A percentile compares a stretch with the other conserved stretches of the same genome.
phyloP scores from a whole-genome alignment of 1,140 invertebrate species.

The Drosophila mauritiana region DNA sequence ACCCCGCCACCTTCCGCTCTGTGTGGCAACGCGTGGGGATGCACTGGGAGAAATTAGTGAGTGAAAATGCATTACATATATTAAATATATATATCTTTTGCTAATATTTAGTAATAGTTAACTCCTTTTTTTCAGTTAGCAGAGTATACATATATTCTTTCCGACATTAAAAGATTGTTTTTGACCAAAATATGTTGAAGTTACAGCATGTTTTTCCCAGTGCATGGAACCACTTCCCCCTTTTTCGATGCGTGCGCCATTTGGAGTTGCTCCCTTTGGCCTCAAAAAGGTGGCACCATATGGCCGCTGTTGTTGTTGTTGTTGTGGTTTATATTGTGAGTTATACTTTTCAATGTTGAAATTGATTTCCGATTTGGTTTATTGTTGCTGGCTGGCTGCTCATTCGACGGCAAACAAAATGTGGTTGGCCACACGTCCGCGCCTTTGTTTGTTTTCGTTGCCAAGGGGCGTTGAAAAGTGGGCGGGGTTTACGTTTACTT shows the following conservation, averaged over 20 bases:
- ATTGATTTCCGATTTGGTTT: slow-evolving; percentile 79
- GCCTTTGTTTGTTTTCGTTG: slow-evolving; percentile 54
- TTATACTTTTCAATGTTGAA: slow-evolving; percentile 75
- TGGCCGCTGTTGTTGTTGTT: slow-evolving; percentile 46
- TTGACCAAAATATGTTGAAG: no score
- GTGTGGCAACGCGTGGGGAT: not conserved
- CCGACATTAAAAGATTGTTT: not conserved
- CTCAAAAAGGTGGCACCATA: slow-evolving; percentile 77
- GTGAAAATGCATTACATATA: no score
- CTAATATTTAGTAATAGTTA: no score
- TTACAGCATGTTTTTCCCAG: not conserved
- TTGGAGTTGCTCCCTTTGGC: slow-evolving; percentile 47
- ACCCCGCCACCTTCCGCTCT: slow-evolving; percentile 17
- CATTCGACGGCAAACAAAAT: slow-evolving; percentile 51
- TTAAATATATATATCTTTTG: no score
- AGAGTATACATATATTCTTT: not conserved
- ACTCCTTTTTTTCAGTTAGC: no score
- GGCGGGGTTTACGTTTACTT: not conserved
- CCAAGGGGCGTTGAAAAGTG: slow-evolving; percentile 4
- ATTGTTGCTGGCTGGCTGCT: slow-evolving; percentile 52
- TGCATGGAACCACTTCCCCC: slow-evolving; percentile 19
- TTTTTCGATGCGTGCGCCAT: slow-evolving; percentile 30
- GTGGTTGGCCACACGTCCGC: slow-evolving; percentile 64
- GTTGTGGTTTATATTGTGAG: slow-evolving; percentile 48
- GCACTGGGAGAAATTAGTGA: not conserved